These are phyloP conservation scores for Tenebrosternarchus preto DNA, from an alignment of 2,113 vertebrate genomes.

Conservation along the genomic window DNA sequence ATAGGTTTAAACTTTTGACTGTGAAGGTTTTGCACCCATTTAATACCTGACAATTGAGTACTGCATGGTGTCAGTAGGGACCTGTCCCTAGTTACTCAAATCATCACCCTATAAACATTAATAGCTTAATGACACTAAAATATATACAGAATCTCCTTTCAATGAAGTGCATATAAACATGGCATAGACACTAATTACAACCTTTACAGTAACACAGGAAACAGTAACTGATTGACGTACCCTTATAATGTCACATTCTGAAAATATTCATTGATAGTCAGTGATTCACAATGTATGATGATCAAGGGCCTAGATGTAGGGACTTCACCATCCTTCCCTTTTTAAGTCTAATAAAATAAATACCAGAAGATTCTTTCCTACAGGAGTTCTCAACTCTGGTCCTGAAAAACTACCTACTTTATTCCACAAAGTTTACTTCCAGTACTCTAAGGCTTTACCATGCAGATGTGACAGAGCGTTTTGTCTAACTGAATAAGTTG, in stretches of 20 bases:
- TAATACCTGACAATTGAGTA: background rate
- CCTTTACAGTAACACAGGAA: constrained; percentile 26
- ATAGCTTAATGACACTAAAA: background rate
- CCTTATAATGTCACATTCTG: constrained; percentile 9
- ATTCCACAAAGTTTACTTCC: too few species aligned
- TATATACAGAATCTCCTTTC: background rate
- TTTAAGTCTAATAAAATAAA: background rate
- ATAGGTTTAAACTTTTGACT: background rate
- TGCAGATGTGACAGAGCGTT: too few species aligned
- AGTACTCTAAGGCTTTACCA: too few species aligned
- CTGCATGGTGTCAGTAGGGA: background rate
- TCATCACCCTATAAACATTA: background rate
- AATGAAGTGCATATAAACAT: background rate
- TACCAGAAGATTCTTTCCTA: too few species aligned
- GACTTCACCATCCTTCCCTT: background rate
- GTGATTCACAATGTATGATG: background rate
- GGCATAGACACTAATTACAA: background rate
- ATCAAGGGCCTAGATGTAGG: background rate
- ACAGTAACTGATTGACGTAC: background rate
- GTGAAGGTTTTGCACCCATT: background rate
- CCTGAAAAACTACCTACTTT: too few species aligned
- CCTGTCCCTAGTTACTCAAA: constrained; percentile 15
- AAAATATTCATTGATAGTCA: background rate
- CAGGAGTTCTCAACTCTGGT: too few species aligned
- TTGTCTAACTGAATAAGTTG: too few species aligned